Evolutionary conservation across 53 echinoderm and acorn worm species (phyloP), one percentile per base, ranked within the genome.

Genomic region (Patiria pectinifera): DNA sequence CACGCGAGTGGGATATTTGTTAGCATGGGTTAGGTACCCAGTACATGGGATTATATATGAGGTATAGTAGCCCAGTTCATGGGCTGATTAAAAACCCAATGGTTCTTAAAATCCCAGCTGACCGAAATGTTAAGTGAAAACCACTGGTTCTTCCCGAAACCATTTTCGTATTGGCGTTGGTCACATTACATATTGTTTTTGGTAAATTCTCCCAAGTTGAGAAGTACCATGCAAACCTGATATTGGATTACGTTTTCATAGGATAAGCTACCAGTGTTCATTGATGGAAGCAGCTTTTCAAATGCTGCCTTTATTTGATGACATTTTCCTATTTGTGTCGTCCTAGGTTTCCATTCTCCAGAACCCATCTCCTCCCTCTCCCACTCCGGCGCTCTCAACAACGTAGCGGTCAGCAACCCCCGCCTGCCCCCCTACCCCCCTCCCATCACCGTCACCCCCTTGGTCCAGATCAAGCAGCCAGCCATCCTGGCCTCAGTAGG

Each of bases 341-440:
- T 14, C 45, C 5, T 93, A 99, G 99, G 99, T 81, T 99, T 99
- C 93, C 97, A 99, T 76, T 95, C 96, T 9, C 94, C 97, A 2
- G 99, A 99, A 19, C 92, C 96, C 23, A 92, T 95, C 48, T 90
- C 96, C 87, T 69, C 95, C 49, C 23, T 97, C 15, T 86, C 84
- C 26, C 94, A 94, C 74, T 92, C 92, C 85, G 93, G 89, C 84
- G 84, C 95, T 62, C 93, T 94, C 82, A 96, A 89, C 81, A 90
- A 81, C 69, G 59, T 59, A 18, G 94, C 95, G 18, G 81, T 94
- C 74, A 95, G 97, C 19, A 99, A 99, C 93, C 99, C 97, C 45
- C 94, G 99, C 61, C 92, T 97, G 43, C 96, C 99, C 62, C 97
- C 99, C 1, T 97, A 95, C 79, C 99, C 99, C n/a, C 96, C 94